Conservation (phyloP, 1,140 invertebrate species). For the Nixonia krombeini region DNA sequence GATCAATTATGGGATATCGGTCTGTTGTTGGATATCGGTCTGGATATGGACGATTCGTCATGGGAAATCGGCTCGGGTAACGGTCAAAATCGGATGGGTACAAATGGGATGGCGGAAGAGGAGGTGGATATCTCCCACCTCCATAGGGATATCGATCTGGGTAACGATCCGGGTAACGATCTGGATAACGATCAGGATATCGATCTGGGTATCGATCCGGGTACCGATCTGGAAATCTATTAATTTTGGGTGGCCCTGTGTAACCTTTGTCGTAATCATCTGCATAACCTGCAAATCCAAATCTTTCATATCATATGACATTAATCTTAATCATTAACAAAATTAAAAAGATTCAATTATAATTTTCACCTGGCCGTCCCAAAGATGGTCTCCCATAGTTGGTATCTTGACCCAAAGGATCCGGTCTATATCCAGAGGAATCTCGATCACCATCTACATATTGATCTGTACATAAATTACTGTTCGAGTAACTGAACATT, state of each 20-base stretch:
- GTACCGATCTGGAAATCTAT: slow-evolving; percentile 68
- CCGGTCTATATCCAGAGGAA: slow-evolving; percentile 65
- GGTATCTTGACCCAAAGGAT: slow-evolving; percentile 73
- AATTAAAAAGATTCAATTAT: background rate
- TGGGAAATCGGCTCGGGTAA: slow-evolving; percentile 58
- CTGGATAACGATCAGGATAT: slow-evolving; percentile 58
- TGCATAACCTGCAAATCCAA: slow-evolving; percentile 50
- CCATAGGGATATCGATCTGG: slow-evolving; percentile 63
- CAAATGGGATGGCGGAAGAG: slow-evolving; percentile 47
- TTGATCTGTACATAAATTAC: slow-evolving; percentile 57
- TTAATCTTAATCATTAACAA: too few species aligned
- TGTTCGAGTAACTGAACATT: too few species aligned
- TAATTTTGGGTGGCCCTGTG: slow-evolving; percentile 59
- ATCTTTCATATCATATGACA: too few species aligned
- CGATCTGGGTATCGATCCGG: slow-evolving; percentile 64
- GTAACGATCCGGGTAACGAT: slow-evolving; percentile 66
- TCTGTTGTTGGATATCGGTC: slow-evolving; percentile 65
- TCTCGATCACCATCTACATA: slow-evolving; percentile 65
- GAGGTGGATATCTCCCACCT: slow-evolving; percentile 52
- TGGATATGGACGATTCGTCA: slow-evolving; percentile 39
- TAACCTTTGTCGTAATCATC: slow-evolving; percentile 67
- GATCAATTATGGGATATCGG: slow-evolving; percentile 64
- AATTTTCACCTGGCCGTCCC: slow-evolving; percentile 62
- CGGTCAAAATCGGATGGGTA: slow-evolving; percentile 53
- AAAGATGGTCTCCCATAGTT: slow-evolving; percentile 71